Conservation (phyloP, 2,113 vertebrate genomes). For the Bujurquina vittata region DNA sequence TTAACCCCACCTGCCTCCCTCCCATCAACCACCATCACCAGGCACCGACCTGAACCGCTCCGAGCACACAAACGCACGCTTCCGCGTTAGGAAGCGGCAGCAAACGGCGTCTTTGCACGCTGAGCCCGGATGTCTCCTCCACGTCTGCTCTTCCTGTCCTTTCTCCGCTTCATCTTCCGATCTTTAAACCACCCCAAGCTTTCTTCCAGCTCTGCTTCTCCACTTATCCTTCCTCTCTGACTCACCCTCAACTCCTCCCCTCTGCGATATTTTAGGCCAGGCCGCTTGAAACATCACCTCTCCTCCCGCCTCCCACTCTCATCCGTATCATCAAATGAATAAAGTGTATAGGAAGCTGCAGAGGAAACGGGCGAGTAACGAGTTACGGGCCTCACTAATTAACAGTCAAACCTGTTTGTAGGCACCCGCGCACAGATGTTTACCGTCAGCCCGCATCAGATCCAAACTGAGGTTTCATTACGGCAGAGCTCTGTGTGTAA, state of each 20-base stretch:
- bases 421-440: not conserved
- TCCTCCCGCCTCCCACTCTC: not conserved
- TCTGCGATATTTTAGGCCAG: conserved; percentile 38
- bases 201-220: not conserved
- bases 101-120: not conserved
- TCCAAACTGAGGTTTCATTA: conserved; percentile 44
- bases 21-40: conserved; percentile 20
- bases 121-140: not conserved
- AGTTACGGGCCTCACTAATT: conserved; percentile 68
- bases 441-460: conserved; percentile 6
- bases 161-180: not conserved
- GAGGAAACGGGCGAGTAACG: conserved; percentile 59
- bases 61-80: not conserved
- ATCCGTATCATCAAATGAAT: conserved; percentile 7
- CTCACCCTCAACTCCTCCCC: conserved; percentile 38
- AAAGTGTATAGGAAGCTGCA: conserved; percentile 38
- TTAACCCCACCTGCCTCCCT: conserved; percentile 12
- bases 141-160: not conserved
- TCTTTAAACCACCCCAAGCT: conserved; percentile 4
- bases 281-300: conserved; percentile 23
- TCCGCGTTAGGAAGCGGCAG: conserved; percentile 52
- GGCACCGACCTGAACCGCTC: not conserved
- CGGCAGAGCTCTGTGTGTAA: not conserved
- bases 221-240: conserved; percentile 40
- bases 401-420: conserved; percentile 63